Base-by-base conservation (phyloP, 2,888 invertebrate species). In the Patella pellucida region DNA sequence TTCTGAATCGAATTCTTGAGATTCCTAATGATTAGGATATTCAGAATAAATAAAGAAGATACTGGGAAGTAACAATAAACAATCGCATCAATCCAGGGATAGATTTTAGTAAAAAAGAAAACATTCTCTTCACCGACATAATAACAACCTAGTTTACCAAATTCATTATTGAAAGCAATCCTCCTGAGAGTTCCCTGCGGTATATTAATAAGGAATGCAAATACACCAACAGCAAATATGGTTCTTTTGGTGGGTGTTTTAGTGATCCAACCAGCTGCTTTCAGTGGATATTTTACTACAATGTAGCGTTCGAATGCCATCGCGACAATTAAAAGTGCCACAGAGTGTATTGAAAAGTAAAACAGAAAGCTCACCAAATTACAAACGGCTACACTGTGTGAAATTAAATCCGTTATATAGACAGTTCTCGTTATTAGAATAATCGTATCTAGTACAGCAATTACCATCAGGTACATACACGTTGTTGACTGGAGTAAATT, bases 31-130 rank as follows among this genome's bases (percentile, higher is more conserved):
- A 79, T 77, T 27, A 76, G 73, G 12, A 78, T 67, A 69, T 79
- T 79, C 52, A 79, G 70, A 16, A 77, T 70, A 52, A 77, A 74
- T 16, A 78, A 74, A 14, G 73, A 54, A 12, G 72, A 54, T 16
- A 76, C 52, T 7, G 79, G 79, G 12, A 77, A 72, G 73, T 77
- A 79, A 69, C 77, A 78, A 68, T 79, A 79, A 27, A 79, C 71
- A 41, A 74, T 70, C 15, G 76, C 69, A 31, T 79, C 79, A 41
- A 79, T 78, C 79, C 77, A 79, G 2, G 79, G 76, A 72, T 72
- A 79, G 51, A 78, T 56, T 68, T 76, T 71, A 52, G n/a, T 52
- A 52, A 78, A 52, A 72, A 76, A 77, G 71, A 52, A 72, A 54
- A 62, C 72, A 41, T 76, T 72, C 5, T 52, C 52, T 19, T 71